Conservation (phyloP, 64 coral and sea anemone genomes). For the Actinia tenebrosa region DNA sequence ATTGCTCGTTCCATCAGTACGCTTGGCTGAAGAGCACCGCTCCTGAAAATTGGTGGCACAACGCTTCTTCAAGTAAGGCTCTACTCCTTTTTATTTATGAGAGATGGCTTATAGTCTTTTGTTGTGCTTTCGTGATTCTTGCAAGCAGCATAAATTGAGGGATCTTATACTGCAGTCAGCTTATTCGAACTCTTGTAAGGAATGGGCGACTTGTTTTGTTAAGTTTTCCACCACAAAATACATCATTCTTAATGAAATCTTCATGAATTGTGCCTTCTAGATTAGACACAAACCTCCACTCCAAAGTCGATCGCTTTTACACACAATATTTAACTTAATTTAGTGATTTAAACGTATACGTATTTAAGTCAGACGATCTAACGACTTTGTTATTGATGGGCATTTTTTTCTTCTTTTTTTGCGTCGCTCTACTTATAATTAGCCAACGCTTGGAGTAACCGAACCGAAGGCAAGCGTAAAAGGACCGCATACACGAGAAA, state of each 20-base stretch:
- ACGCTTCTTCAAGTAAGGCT: slow-evolving; percentile 77
- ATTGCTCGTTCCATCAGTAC: slow-evolving; percentile 96
- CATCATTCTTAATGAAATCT: neutral
- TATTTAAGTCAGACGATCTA: slow-evolving; percentile 6
- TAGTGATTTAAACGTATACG: slow-evolving; percentile 47
- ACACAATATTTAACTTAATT: slow-evolving; percentile 66
- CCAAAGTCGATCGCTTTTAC: slow-evolving; percentile 80
- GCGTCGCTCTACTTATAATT: slow-evolving; percentile 26
- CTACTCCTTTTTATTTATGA: neutral
- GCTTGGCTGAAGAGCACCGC: slow-evolving; percentile 94
- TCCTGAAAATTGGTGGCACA: slow-evolving; percentile 86
- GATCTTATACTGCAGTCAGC: neutral
- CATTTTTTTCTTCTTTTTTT: slow-evolving; percentile 11
- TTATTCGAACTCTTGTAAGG: neutral
- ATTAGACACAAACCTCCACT: slow-evolving; percentile 74
- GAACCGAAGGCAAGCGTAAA: slow-evolving; percentile 98
- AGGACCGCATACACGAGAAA: slow-evolving; percentile 98
- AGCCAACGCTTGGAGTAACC: slow-evolving; percentile 88
- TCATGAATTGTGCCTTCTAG: slow-evolving; percentile 30
- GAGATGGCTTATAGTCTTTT: neutral
- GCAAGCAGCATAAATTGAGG: neutral
- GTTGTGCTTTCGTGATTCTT: slow-evolving; percentile 11
- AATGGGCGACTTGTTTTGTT: neutral
- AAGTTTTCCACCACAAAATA: neutral
- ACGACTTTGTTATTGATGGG: slow-evolving; percentile 10